A percentile compares a stretch with the other conserved stretches of the same genome.
Evolutionary conservation across 1,140 invertebrate species (phyloP).

Genomic region (Macrobrachium rosenbergii): DNA sequence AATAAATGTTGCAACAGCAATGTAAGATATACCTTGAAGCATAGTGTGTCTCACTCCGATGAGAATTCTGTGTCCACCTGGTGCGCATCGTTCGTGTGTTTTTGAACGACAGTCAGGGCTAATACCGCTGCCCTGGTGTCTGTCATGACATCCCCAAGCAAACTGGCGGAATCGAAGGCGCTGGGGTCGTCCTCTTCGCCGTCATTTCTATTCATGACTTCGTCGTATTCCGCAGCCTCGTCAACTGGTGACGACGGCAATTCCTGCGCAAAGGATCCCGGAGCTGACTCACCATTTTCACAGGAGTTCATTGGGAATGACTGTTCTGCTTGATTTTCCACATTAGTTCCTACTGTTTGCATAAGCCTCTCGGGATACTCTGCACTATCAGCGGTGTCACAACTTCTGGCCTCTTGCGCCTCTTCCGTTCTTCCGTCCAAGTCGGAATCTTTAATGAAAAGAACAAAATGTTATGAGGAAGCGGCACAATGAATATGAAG

Average conservation of each 20-base stretch:
- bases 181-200: not conserved
- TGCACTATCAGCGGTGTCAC: no score
- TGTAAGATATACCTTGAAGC: no score
- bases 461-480: no score
- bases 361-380: no score
- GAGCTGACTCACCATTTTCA: not conserved
- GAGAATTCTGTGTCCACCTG: slow-evolving; percentile 41
- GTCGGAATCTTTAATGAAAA: no score
- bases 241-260: not conserved
- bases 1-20: no score
- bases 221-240: not conserved
- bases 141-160: slow-evolving; percentile 32
- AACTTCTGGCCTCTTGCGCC: no score
- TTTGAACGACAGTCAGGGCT: slow-evolving; percentile 37
- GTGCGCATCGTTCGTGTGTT: slow-evolving; percentile 10
- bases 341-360: no score
- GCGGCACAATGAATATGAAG: no score
- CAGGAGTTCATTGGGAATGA: no score
- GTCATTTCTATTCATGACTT: not conserved
- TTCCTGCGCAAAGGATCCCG: not conserved
- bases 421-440: no score
- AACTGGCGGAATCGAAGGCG: not conserved
- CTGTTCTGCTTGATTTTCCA: no score
- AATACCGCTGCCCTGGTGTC: slow-evolving; percentile 42
- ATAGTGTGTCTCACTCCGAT: slow-evolving; percentile 7